These are phyloP conservation scores for Aphelinus atriplicis DNA, from an alignment of 1,140 invertebrate genomes.

Conservation along the genomic window DNA sequence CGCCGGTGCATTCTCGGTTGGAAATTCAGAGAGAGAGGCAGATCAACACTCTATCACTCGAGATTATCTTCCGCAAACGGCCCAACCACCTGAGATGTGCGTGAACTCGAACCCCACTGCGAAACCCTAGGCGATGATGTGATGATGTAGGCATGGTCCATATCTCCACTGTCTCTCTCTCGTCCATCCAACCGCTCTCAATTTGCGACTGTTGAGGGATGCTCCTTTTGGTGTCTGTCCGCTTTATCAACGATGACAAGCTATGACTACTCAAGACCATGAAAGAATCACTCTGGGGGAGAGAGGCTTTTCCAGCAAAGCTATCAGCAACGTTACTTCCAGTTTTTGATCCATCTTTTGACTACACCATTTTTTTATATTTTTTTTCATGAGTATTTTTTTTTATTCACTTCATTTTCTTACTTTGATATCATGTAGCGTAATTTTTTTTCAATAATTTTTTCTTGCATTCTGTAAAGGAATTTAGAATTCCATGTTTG, in stretches of 20 bases:
- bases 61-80: constrained; percentile 29
- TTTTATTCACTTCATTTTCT: constrained; percentile 11
- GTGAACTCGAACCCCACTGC: constrained; percentile 30
- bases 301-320: constrained; percentile 32
- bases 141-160: constrained; percentile 16
- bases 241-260: constrained; percentile 17
- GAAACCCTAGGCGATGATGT: constrained; percentile 24
- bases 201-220: constrained; percentile 26
- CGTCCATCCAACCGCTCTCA: constrained; percentile 16
- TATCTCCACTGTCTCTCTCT: constrained; percentile 30
- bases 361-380: constrained; percentile 30
- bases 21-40: constrained; percentile 48
- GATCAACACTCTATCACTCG: constrained; percentile 22
- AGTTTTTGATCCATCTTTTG: constrained; percentile 35
- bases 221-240: constrained; percentile 17
- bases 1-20: constrained; percentile 45
- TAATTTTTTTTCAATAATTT: background rate
- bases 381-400: background rate
- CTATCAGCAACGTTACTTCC: constrained; percentile 35
- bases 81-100: constrained; percentile 24
- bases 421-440: constrained; percentile 6
- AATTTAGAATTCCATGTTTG: too few species aligned
- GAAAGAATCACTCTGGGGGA: constrained; percentile 24
- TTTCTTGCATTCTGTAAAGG: constrained; percentile 1
- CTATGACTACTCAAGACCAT: constrained; percentile 28